A percentile compares a stretch with the other conserved stretches of the same genome.
Evolutionary conservation across 2,888 invertebrate genomes (phyloP).

Genomic region (Noctua janthe): DNA sequence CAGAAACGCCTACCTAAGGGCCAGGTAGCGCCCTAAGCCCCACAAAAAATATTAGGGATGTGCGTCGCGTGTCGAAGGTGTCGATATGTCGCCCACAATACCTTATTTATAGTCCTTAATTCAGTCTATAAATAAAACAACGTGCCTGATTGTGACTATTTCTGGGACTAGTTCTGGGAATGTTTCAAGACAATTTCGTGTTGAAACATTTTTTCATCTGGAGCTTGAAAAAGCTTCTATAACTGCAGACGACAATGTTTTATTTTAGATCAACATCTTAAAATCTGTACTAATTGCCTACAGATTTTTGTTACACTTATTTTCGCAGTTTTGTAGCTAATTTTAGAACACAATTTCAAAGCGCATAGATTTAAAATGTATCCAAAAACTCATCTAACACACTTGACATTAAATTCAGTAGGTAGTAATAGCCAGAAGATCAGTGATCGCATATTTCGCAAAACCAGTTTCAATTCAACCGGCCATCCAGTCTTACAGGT

Average conservation of each 20-base stretch:
- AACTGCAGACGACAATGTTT: background rate
- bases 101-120: constrained; percentile 3
- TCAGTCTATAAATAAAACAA: background rate
- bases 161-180: background rate
- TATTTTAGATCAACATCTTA: background rate
- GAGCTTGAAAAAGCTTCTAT: background rate
- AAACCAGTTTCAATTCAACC: constrained; percentile 57
- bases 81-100: constrained; percentile 34
- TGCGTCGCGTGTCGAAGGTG: constrained; percentile 33
- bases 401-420: constrained; percentile 27
- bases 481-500: constrained; percentile 49
- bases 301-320: background rate
- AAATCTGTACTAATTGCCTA: background rate
- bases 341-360: background rate
- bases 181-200: background rate
- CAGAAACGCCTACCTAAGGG: constrained; percentile 84
- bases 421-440: constrained; percentile 32
- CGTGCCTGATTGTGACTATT: background rate
- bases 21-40: constrained; percentile 82
- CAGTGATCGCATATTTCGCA: constrained; percentile 52
- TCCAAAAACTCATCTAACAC: constrained; percentile 4
- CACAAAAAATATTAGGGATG: constrained; percentile 74
- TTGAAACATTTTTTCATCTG: background rate
- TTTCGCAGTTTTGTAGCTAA: background rate
- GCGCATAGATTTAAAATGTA: constrained; percentile 10